These are phyloP conservation scores for Chamaea fasciata DNA, from an alignment of 2,113 vertebrate genomes.

Conservation along the genomic window DNA sequence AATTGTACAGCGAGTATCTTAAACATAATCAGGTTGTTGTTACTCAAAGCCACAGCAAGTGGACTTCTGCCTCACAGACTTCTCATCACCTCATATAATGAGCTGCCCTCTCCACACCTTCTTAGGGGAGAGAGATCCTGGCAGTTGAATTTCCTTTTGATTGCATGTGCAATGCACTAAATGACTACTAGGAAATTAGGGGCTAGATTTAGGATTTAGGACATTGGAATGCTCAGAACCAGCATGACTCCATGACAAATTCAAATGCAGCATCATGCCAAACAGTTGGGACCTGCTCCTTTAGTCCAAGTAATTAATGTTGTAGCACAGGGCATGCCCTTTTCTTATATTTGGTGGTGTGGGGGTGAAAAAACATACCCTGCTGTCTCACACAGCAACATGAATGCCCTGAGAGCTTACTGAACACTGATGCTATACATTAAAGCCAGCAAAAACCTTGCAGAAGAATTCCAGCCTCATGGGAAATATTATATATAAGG, in stretches of 20 bases:
- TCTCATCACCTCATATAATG: background rate
- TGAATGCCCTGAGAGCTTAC: background rate
- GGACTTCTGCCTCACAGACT: background rate
- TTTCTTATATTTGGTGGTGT: background rate
- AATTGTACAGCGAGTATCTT: background rate
- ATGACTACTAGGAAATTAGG: background rate
- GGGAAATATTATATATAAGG: slow-evolving; percentile 56
- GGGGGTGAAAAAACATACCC: background rate
- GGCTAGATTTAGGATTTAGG: background rate
- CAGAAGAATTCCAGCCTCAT: slow-evolving; percentile 39
- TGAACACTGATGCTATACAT: slow-evolving; percentile 39
- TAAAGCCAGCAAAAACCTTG: slow-evolving; percentile 23
- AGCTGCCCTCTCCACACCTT: background rate
- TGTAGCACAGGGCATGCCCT: background rate
- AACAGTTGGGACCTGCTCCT: background rate
- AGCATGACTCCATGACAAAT: background rate
- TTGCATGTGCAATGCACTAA: background rate
- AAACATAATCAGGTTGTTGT: background rate
- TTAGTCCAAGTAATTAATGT: background rate
- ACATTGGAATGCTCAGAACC: background rate
- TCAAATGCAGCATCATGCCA: background rate
- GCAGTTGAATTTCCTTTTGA: background rate
- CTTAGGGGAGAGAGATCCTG: background rate
- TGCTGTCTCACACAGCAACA: background rate
- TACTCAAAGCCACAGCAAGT: background rate